Conservation (phyloP, 2,888 invertebrate genomes). For the Troides helena region DNA sequence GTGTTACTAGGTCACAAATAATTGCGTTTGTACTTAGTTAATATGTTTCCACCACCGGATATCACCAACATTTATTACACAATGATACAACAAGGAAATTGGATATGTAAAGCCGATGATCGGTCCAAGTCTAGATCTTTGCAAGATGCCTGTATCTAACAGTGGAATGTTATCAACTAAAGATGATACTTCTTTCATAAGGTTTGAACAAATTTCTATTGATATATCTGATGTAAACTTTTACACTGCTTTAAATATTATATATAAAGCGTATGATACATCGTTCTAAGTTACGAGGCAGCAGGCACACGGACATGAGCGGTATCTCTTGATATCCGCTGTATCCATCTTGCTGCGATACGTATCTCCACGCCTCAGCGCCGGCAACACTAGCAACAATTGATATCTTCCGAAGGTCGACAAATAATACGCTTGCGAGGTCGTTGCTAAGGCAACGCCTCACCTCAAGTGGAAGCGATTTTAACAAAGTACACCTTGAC, state of each 20-base stretch:
- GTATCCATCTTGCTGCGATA: slow-evolving; percentile 54
- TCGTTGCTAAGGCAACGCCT: not conserved
- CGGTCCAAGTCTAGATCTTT: no score
- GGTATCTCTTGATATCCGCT: slow-evolving; percentile 40
- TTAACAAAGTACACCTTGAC: not conserved
- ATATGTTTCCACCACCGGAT: no score
- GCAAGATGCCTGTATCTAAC: no score
- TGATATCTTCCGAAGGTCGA: slow-evolving; percentile 76
- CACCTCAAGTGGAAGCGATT: slow-evolving; percentile 15
- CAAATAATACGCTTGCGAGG: slow-evolving; percentile 56
- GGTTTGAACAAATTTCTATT: no score
- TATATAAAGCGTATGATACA: not conserved
- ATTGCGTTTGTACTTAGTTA: no score
- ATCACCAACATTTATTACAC: no score
- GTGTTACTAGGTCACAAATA: no score
- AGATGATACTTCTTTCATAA: no score
- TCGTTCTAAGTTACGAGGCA: not conserved
- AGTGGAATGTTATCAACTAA: no score
- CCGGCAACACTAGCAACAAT: slow-evolving; percentile 56
- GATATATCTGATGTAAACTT: no score
- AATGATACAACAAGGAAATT: no score
- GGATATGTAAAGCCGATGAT: no score
- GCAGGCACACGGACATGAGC: slow-evolving; percentile 7
- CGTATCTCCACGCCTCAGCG: slow-evolving; percentile 61
- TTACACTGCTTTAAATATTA: not conserved